Evolutionary conservation across 1,140 invertebrate genomes (phyloP), one percentile per base, ranked within the genome.

Genomic region (Scaptomyza hsui): DNA sequence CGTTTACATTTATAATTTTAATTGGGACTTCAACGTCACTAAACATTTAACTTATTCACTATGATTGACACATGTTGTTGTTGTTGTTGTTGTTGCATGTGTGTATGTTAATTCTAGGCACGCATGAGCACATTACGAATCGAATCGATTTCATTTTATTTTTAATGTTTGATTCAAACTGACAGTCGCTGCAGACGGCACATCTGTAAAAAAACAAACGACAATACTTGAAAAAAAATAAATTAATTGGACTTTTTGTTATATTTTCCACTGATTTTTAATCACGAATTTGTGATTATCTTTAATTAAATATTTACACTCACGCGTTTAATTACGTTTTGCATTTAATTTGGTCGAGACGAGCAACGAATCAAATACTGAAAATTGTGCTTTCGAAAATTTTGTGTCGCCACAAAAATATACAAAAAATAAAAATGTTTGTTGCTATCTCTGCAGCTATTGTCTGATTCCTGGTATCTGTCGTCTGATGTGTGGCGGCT

Each of bases 371-470:
- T 15, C 1, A 44, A 64, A 47, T 32, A 45, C 21, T 6, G 47
- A 44, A 44, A 39, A 16, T 59, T 48, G 55, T 35, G 55, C 48
- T 67, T 35, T 67, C 45, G 45, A 65, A 57, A 65, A 56, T 48
- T 48, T 49, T 49, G 52, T 57, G 42, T 32, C 15, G 51, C 32
- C 44, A 19, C n/a, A n/a, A n/a, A n/a, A n/a, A n/a, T n/a, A n/a
- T n/a, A n/a, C n/a, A n/a, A n/a, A n/a, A n/a, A n/a, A n/a, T n/a
- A 13, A 65, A 59, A 65, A 32, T 59, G 63, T 67, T 67, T 59
- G 63, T 49, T 15, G 35, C 35, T 21, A 26, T 48, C 24, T 45
- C 6, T 3, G 21, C 21, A 24, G 41, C 41, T 57, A 44, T 45
- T 57, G 55, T 57, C 37, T 45, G 55, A 57, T 57, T 57, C 21